Conservation (phyloP, 2,113 vertebrate species). For the Crotalus tigris region DNA sequence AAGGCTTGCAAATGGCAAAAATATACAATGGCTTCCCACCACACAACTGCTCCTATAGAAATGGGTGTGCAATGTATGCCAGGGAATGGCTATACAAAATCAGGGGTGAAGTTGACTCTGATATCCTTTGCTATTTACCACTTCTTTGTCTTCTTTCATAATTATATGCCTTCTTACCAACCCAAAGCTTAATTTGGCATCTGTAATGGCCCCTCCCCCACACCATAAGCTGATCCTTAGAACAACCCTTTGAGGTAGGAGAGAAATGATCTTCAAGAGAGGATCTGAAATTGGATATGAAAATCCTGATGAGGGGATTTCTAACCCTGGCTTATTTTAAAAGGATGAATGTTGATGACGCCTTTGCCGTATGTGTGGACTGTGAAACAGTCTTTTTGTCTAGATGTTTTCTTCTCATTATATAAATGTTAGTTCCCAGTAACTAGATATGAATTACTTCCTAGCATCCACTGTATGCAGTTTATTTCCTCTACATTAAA, state of each 20-base stretch:
- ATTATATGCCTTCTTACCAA: background rate
- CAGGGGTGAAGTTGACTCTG: background rate
- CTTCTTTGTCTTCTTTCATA: background rate
- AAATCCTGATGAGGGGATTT: background rate
- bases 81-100: background rate
- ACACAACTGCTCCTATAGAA: background rate
- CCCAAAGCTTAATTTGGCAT: background rate
- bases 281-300: background rate
- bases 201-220: background rate
- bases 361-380: background rate
- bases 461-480: background rate
- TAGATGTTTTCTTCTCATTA: background rate
- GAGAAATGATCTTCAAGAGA: background rate
- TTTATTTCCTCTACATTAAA: background rate
- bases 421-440: background rate
- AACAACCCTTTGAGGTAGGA: background rate
- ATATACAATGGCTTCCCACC: background rate
- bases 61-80: background rate
- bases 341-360: background rate
- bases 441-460: background rate
- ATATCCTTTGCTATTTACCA: background rate
- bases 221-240: background rate
- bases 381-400: background rate
- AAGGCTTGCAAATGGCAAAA: background rate
- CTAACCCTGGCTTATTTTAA: background rate